A percentile compares a stretch with the other conserved stretches of the same genome.
phyloP scores from a whole-genome alignment of 2,888 invertebrate genomes.

The Neria commutata region DNA sequence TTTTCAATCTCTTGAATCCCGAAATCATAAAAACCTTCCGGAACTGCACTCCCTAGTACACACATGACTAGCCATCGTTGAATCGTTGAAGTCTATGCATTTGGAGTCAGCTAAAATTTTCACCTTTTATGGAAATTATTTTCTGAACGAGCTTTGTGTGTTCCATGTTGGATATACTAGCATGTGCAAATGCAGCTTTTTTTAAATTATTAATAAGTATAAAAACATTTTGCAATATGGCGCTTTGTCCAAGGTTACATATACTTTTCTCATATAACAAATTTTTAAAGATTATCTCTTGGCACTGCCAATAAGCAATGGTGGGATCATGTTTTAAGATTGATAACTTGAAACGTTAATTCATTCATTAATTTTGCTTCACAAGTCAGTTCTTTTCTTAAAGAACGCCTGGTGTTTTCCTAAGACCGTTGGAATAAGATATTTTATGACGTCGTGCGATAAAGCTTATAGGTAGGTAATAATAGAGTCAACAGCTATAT shows the following conservation, averaged over 20 bases:
- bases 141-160: conserved; percentile 47
- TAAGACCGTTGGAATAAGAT: conserved; percentile 24
- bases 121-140: conserved; percentile 52
- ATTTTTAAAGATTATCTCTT: background rate
- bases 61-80: too few relatives aligned
- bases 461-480: too few relatives aligned
- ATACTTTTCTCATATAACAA: conserved; percentile 36
- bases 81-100: too few relatives aligned
- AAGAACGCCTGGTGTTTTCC: too few relatives aligned
- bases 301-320: conserved; percentile 41
- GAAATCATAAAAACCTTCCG: too few relatives aligned
- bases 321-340: conserved; percentile 27
- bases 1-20: too few relatives aligned
- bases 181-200: background rate
- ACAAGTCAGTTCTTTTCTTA: conserved; percentile 35
- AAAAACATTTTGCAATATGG: conserved; percentile 22
- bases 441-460: too few relatives aligned
- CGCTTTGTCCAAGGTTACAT: conserved; percentile 41
- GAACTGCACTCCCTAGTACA: too few relatives aligned
- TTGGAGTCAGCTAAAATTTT: conserved; percentile 44
- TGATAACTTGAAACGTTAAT: background rate
- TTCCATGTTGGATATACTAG: conserved; percentile 33
- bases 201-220: conserved; percentile 13
- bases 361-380: conserved; percentile 28
- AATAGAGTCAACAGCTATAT: too few relatives aligned